phyloP scores from a whole-genome alignment of 1,140 invertebrate genomes.

The Limonius californicus region DNA sequence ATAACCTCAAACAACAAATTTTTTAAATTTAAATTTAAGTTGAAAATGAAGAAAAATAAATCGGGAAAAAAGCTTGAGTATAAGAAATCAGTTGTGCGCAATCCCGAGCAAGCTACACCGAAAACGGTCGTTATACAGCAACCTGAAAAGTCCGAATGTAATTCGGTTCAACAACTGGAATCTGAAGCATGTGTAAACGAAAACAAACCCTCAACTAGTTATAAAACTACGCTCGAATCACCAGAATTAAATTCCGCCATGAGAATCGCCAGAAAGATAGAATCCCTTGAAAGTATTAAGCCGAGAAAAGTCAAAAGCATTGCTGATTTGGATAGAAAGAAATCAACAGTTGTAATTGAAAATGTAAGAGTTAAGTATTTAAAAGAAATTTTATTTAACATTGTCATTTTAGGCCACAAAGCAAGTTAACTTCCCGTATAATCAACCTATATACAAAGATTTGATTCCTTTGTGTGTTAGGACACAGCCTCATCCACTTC shows the following conservation, averaged over 20 bases:
- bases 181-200: no score
- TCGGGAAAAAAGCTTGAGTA: background rate
- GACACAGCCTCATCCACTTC: slow-evolving; percentile 20
- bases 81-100: slow-evolving; percentile 32
- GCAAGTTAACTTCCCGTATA: slow-evolving; percentile 39
- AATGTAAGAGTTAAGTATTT: no score
- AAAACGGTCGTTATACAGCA: slow-evolving; percentile 9
- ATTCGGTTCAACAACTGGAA: no score
- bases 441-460: slow-evolving; percentile 35
- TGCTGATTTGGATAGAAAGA: slow-evolving; percentile 13
- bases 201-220: no score
- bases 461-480: slow-evolving; percentile 34
- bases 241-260: slow-evolving; percentile 31
- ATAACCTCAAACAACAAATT: background rate
- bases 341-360: slow-evolving; percentile 32
- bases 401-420: slow-evolving; percentile 31
- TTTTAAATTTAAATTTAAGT: background rate
- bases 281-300: slow-evolving; percentile 27
- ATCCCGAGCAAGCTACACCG: slow-evolving; percentile 25
- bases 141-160: background rate
- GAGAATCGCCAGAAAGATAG: slow-evolving; percentile 30
- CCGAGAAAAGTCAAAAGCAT: slow-evolving; percentile 25
- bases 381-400: background rate
- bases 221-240: no score
- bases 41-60: background rate